Evolutionary conservation across 2,888 invertebrate species (phyloP).

Genomic region (Caradrina clavipalpis): DNA sequence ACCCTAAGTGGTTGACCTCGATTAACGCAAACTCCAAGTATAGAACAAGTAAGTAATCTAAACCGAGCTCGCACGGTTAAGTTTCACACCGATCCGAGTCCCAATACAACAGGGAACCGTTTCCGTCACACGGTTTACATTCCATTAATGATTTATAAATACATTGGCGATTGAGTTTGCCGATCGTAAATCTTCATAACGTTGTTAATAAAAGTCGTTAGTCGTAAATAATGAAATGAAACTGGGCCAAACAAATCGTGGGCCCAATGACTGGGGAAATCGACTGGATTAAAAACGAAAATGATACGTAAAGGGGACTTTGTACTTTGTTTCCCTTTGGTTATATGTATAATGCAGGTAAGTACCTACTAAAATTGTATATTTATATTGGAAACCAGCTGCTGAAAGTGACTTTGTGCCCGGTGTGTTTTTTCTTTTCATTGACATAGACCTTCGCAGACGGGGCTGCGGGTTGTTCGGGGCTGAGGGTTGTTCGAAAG

Average conservation of each 20-base stretch:
- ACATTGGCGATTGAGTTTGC: conserved; percentile 60
- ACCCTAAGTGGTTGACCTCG: conserved; percentile 19
- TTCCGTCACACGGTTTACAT: conserved; percentile 32
- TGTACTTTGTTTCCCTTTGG: conserved; percentile 4
- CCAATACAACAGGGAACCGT: conserved; percentile 14
- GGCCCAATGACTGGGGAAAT: conserved; percentile 63
- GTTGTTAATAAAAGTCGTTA: conserved; percentile 73
- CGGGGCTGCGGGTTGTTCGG: no score
- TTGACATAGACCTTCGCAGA: no score
- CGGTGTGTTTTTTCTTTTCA: no score
- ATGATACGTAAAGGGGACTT: conserved; percentile 24
- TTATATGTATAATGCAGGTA: background rate
- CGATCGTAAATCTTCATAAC: conserved; percentile 70
- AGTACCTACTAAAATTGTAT: no score
- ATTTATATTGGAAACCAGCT: no score
- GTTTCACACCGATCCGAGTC: conserved; percentile 3
- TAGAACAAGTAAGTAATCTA: conserved; percentile 33
- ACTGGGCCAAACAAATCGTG: conserved; percentile 70
- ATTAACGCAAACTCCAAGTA: conserved; percentile 11
- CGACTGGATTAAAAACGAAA: conserved; percentile 60
- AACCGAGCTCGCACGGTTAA: conserved; percentile 1
- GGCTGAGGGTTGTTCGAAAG: no score
- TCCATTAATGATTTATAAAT: conserved; percentile 58
- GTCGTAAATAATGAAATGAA: conserved; percentile 70
- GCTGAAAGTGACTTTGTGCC: no score